These are phyloP conservation scores for rabbit (Oryctolagus cuniculus) DNA, from an alignment of 2,113 vertebrate genomes.

Conservation along the genomic window DNA sequence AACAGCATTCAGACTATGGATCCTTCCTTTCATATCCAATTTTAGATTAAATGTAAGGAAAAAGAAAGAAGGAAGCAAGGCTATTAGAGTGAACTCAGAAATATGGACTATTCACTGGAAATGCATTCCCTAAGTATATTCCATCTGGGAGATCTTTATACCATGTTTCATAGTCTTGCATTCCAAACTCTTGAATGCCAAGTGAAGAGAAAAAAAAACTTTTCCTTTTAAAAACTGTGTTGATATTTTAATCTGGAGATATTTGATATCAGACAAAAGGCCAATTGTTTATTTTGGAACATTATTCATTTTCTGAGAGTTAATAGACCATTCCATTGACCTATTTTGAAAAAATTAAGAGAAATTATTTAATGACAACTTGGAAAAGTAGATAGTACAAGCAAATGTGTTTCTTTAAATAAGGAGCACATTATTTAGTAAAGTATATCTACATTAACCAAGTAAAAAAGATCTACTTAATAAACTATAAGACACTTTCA, in stretches of 20 bases:
- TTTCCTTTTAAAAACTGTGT: background rate
- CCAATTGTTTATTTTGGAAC: conserved; percentile 3
- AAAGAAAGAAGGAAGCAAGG: background rate
- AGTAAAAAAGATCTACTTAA: background rate
- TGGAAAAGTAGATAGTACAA: conserved; percentile 34
- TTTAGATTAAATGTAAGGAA: conserved; percentile 23
- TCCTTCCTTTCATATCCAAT: background rate
- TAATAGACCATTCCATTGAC: conserved; percentile 48
- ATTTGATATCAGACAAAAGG: background rate
- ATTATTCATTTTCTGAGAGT: conserved; percentile 9
- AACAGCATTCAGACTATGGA: background rate
- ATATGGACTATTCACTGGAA: background rate
- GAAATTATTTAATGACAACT: conserved; percentile 14
- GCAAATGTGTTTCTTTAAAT: background rate
- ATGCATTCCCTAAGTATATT: background rate
- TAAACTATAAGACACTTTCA: background rate
- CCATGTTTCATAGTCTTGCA: background rate
- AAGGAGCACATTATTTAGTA: background rate
- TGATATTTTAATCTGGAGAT: background rate
- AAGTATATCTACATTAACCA: background rate
- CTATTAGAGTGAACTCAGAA: background rate
- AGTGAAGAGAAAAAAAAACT: conserved; percentile 8
- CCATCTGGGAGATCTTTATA: background rate
- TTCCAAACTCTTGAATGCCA: background rate
- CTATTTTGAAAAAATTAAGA: conserved; percentile 41